Evolutionary conservation across 2,797 vertebrate genomes (phyloP).

Genomic region (Geotrypetes seraphini): DNA sequence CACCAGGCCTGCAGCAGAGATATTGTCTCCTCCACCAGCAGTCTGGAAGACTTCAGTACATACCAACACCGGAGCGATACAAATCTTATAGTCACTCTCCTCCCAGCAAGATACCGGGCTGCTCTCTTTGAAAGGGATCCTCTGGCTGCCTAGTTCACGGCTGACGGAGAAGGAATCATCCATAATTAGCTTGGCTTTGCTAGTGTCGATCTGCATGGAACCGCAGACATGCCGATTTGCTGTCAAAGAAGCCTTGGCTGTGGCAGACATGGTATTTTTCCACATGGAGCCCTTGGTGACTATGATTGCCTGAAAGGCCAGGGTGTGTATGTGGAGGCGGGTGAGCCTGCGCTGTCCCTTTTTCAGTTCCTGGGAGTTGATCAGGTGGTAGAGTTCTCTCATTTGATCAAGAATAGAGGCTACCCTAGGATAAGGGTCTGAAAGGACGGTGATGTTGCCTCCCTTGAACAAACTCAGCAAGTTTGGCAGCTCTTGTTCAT

Average conservation of each 20-base stretch:
- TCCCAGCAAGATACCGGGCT: conserved; percentile 71
- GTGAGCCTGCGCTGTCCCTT: conserved; percentile 41
- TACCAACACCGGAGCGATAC: conserved; percentile 72
- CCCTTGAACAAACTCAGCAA: conserved; percentile 66
- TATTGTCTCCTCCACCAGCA: conserved; percentile 73
- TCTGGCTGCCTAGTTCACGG: conserved; percentile 59
- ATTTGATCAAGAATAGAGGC: conserved; percentile 76
- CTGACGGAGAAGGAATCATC: conserved; percentile 75
- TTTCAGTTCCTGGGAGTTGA: conserved; percentile 43
- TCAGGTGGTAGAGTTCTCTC: conserved; percentile 65
- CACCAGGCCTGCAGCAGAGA: conserved; percentile 73
- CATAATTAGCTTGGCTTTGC: conserved; percentile 72
- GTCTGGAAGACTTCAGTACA: conserved; percentile 79
- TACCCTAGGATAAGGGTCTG: conserved; percentile 71
- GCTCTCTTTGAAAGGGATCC: conserved; percentile 60
- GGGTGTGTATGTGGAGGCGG: conserved; percentile 68
- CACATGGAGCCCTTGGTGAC: conserved; percentile 59
- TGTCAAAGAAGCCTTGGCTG: conserved; percentile 70
- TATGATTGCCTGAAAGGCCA: conserved; percentile 75
- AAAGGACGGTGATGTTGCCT: conserved; percentile 64
- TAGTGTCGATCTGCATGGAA: conserved; percentile 63
- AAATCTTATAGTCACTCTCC: conserved; percentile 66
- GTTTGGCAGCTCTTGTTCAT: conserved; percentile 77
- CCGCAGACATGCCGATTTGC: conserved; percentile 77
- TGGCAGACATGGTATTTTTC: conserved; percentile 78